Base-by-base conservation (phyloP, 2,888 invertebrate genomes). In the Leptothorax acervorum region DNA sequence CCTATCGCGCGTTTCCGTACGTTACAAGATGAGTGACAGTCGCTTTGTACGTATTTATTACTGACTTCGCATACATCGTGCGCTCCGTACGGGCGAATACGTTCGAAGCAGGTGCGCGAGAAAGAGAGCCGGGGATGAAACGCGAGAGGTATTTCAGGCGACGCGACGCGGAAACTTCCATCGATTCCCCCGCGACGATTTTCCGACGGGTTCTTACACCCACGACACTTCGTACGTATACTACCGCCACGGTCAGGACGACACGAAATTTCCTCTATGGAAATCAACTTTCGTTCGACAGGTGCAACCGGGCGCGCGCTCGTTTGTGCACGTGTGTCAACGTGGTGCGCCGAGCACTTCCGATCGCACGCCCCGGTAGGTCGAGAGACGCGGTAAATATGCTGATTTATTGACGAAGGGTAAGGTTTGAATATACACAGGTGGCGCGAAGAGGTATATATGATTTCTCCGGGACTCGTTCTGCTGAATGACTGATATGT, bases 231-330 rank as follows among this genome's bases (percentile, higher is more conserved):
- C 73, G 82, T 71, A 73, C 63, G 70, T 51, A 57, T 23, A 23
- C 76, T 8, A 5, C 65, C 71, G 12, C n/a, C 28, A 45, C 81
- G 60, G 74, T 65, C 81, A 84, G 73, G 88, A 81, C 75, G 85
- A 81, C 82, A 57, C 66, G 76, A 85, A 88, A 90, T 90, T 90
- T 90, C 85, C 89, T 88, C 74, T 65, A 84, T 90, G 86, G 86
- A 88, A 90, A 89, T 89, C 88, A 89, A 89, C 71, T 86, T 88
- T 75, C 55, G 70, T 71, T 79, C 66, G 88, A 83, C 87, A 89
- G 89, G 83, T 87, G 83, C 62, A 35, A 74, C 28, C 57, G 55
- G 51, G 57, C 63, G 57, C 66, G 71, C 87, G 85, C 75, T 81
- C 60, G 85, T 68, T 73, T 60, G 51, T 63, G 79, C 82, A 75